Evolutionary conservation across 2,888 invertebrate genomes (phyloP).

Genomic region (Tipula confusa): DNA sequence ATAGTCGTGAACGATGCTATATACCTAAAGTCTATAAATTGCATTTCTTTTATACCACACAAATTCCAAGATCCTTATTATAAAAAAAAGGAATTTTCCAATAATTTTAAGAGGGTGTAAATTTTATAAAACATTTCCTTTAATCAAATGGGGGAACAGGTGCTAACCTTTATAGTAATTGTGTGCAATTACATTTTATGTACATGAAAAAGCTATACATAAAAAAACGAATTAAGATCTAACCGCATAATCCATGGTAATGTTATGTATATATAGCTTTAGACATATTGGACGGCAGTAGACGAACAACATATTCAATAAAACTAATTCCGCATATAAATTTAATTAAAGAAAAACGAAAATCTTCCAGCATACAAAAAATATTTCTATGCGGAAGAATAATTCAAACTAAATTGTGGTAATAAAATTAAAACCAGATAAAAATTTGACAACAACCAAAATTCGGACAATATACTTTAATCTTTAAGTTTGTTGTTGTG

Average conservation of each 20-base stretch:
- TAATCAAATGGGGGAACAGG: neutral
- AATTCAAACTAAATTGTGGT: slow-evolving; percentile 12
- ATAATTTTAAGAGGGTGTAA: neutral
- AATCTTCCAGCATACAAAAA: neutral
- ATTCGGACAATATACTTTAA: neutral
- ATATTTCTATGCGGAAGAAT: neutral
- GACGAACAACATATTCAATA: neutral
- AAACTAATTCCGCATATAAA: slow-evolving; percentile 6
- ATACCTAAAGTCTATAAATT: neutral
- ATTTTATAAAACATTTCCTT: neutral
- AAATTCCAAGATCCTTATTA: neutral
- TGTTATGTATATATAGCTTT: neutral
- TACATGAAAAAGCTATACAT: neutral
- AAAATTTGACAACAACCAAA: neutral
- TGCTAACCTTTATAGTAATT: neutral
- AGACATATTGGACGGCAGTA: neutral
- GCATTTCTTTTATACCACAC: neutral
- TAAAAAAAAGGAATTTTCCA: neutral
- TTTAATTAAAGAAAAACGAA: neutral
- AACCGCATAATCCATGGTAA: neutral
- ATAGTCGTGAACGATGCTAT: neutral
- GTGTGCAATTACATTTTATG: neutral
- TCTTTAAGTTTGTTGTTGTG: neutral
- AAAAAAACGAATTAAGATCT: neutral
- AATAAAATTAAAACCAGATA: slow-evolving; percentile 12